Evolutionary conservation across 2,888 invertebrate species (phyloP), one percentile per base, ranked within the genome.

Genomic region (Sphaerophoria rueppellii): DNA sequence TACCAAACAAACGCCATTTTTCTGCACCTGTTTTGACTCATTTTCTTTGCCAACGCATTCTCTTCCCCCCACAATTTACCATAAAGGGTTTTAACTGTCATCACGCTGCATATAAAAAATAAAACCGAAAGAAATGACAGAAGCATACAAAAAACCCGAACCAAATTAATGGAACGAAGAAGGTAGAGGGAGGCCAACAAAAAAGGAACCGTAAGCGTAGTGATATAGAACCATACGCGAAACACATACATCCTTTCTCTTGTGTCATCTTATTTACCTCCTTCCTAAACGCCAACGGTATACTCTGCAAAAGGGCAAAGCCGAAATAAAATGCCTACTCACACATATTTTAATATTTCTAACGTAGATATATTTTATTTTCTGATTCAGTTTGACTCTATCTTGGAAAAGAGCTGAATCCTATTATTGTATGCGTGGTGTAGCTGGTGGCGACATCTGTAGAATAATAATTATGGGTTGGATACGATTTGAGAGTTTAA

Each of bases 401-500:
- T 9, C 43, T 14, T 48, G 46, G 46, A 70, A 65, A 40, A 43
- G 43, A 78, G 70, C 70, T 71, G 82, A 71, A 75, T 79, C 82
- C 74, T 79, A 82, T 83, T 83, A 79, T 79, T 75, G 75, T 83
- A 79, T 79, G 83, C 83, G 80, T 80, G 79, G 40, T 67, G 52
- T 40, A 40, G n/a, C 67, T 67, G 67, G 67, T 80, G 75, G 80
- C 80, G 79, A 83, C 83, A 83, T 83, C 83, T 83, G 83, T 71
- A 58, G 83, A 83, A 83, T 83, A 83, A 83, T 83, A 83, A 83
- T 83, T 83, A 83, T 61, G 79, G 67, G 75, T 48, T 67, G 83
- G 75, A 79, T 75, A 67, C 35, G 67, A 55, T 54, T 83, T 79
- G 48, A 83, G 71, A 83, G 71, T 76, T 76, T 63, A 63, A 57